A percentile compares a stretch with the other conserved stretches of the same genome.
Evolutionary conservation across 2,113 vertebrate species (phyloP).

Genomic region (Nanger granti): DNA sequence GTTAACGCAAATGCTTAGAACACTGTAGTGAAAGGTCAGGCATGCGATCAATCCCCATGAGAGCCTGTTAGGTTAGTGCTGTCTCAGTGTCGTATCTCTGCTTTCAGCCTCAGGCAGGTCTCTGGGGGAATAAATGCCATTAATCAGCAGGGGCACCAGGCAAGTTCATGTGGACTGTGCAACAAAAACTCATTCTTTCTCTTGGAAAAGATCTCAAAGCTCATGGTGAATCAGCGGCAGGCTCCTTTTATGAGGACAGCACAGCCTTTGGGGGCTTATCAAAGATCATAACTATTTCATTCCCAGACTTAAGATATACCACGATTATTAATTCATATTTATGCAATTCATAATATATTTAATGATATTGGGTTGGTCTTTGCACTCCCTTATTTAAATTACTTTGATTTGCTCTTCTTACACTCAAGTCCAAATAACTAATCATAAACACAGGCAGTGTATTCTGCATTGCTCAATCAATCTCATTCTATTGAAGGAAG

Average conservation of each 20-base stretch:
- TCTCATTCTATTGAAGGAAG: neutral
- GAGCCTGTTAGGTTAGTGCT: constrained; percentile 3
- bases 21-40: neutral
- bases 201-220: constrained; percentile 33
- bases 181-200: neutral
- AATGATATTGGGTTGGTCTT: neutral
- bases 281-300: neutral
- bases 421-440: neutral
- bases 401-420: neutral
- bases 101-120: constrained; percentile 20
- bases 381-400: constrained; percentile 6
- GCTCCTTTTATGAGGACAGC: neutral
- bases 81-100: constrained; percentile 3
- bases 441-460: neutral
- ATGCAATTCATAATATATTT: neutral
- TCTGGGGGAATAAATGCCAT: constrained; percentile 31
- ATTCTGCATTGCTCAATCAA: neutral
- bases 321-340: neutral
- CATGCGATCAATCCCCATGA: neutral
- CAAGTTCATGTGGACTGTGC: constrained; percentile 17
- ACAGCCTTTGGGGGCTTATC: neutral
- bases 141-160: constrained; percentile 35
- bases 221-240: neutral
- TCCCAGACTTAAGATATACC: neutral
- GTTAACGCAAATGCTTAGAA: neutral